Base-by-base conservation (phyloP, 2,888 invertebrate species). In the Ormia ochracea region DNA sequence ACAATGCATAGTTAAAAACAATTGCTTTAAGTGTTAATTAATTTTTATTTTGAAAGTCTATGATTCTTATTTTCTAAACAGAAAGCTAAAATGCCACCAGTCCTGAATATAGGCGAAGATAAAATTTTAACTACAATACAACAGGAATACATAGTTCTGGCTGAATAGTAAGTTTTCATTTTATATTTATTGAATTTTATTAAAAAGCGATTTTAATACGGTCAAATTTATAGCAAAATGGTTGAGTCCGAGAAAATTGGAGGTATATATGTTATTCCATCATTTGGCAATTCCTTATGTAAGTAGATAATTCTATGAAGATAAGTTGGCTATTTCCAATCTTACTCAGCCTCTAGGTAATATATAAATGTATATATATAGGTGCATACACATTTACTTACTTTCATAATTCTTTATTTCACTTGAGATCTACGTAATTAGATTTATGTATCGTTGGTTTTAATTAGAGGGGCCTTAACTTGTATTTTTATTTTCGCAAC, bases 211-310 rank as follows among this genome's bases (percentile, higher is more conserved):
- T 14, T 56, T 23, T 21, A 7, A 36, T 38, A n/a, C n/a, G 2
- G 7, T 12, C n/a, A 5, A 43, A 41, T 56, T 82, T 81, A 19
- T 26, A 96, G 96, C 89, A 94, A 96, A 89, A 94, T 95, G 92
- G 90, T 96, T 82, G 94, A 94, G 87, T 94, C 94, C 63, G 96
- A 97, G 90, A 94, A 95, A 88, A 90, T 97, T 83, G 94, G 94
- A 85, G 97, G 98, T 59, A 92, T 98, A 76, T 98, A 98, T 90
- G 96, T 97, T 17, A 96, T 98, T 89, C 98, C 98, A 73, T 96
- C 98, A 54, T 94, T 94, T 86, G 93, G 94, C 85, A 94, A 94
- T 87, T 94, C 95, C 63, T 92, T 96, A 85, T 87, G 96, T 96
- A 91, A 93, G 94, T 93, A 10, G 6, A 50, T n/a, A 1, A 10